phyloP scores from a whole-genome alignment of 2,113 vertebrate genomes.

The Toxostoma redivivum region DNA sequence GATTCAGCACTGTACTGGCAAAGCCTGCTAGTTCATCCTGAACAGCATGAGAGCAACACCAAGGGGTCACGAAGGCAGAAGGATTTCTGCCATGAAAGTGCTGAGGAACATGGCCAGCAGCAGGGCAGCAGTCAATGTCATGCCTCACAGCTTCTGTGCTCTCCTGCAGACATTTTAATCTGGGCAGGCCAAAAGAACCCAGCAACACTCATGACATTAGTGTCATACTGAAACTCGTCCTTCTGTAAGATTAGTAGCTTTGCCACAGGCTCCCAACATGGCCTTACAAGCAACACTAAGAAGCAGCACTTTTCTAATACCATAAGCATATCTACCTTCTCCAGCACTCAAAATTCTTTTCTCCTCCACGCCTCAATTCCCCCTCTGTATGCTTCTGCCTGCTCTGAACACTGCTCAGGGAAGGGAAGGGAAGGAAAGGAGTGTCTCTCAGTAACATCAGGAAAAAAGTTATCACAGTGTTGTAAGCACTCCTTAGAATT shows the following conservation, averaged over 20 bases:
- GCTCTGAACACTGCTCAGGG: neutral
- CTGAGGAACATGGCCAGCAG: neutral
- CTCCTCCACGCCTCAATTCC: fast-evolving
- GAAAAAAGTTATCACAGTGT: neutral
- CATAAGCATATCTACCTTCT: neutral
- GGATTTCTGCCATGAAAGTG: neutral
- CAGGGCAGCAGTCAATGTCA: neutral
- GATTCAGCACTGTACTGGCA: neutral
- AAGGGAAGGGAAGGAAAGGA: neutral
- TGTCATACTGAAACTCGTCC: neutral
- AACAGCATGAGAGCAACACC: neutral
- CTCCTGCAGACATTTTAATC: neutral
- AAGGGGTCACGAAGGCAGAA: neutral
- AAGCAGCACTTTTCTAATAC: neutral
- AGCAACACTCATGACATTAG: neutral
- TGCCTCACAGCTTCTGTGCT: neutral
- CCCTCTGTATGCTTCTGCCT: neutral
- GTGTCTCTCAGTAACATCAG: fast-evolving
- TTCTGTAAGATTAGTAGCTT: neutral
- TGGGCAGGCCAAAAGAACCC: neutral
- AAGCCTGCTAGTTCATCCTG: neutral
- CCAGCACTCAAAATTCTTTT: neutral
- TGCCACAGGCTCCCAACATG: neutral
- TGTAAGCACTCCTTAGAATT: neutral
- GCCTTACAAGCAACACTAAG: neutral